Evolutionary conservation across 2,888 invertebrate genomes (phyloP), one percentile per base, ranked within the genome.

Genomic region (Strigamia maritima): DNA sequence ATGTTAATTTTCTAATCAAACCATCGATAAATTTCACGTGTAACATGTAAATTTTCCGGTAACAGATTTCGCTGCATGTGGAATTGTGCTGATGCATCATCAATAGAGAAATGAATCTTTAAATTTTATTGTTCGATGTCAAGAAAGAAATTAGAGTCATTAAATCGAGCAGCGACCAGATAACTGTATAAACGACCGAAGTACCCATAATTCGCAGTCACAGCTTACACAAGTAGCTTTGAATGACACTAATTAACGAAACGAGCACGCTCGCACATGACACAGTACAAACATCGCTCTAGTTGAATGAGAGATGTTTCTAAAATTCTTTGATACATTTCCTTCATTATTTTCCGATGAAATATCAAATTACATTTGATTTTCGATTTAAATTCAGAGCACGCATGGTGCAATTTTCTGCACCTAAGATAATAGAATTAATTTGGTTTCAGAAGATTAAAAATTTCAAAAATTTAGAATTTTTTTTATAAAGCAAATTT

Each of bases 231-330:
- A n/a, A 26, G 7, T 60, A 16, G 26, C 26, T 70, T 70, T 70
- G 24, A 28, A 70, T 70, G 70, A 28, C 70, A 70, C 70, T 70
- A 70, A 70, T 70, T 70, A 70, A 16, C n/a, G 70, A 28, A 70
- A 70, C 70, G 70, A 70, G 70, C 70, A 54, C 54, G 54, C 54
- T 54, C 54, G 70, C 28, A 26, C 70, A 28, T 24, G 28, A 70
- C 28, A 70, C 70, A n/a, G 24, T 26, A 70, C 70, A 26, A 70
- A 28, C 70, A 70, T 54, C 28, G 4, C 70, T 24, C 35, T 70
- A 28, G 0, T 16, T n/a, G 26, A 28, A 28, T 24, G 70, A 70
- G 70, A 26, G 3, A 28, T 70, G 28, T 28, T 14, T 26, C 16
- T 8, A n/a, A 54, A 54, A 54, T 19, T 8, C 22, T 22, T 54